A percentile compares a stretch with the other conserved stretches of the same genome.
These are phyloP conservation scores for Xylophagus ater DNA, from an alignment of 2,888 invertebrate genomes.

Conservation along the genomic window DNA sequence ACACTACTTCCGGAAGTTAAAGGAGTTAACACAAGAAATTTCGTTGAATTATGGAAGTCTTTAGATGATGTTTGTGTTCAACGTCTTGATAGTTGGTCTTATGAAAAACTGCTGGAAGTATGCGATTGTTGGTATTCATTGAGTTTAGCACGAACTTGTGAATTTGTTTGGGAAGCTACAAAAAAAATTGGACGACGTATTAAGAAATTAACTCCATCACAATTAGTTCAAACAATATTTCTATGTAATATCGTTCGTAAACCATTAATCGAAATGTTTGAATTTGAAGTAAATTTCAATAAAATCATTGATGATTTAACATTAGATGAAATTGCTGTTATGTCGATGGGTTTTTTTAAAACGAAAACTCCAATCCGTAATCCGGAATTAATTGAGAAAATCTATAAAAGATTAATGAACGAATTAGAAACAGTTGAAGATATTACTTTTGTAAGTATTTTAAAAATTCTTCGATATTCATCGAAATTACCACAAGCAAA, in stretches of 20 bases:
- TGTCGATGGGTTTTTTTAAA: slow-evolving; percentile 70
- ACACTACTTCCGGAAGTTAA: slow-evolving; percentile 43
- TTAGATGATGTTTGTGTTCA: slow-evolving; percentile 53
- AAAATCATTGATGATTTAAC: slow-evolving; percentile 45
- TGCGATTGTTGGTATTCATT: slow-evolving; percentile 54
- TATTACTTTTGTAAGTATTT: slow-evolving; percentile 52
- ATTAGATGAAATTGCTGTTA: slow-evolving; percentile 56
- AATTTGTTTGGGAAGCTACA: slow-evolving; percentile 45
- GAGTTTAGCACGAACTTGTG: slow-evolving; percentile 43
- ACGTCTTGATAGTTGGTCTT: slow-evolving; percentile 42
- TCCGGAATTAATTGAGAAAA: slow-evolving; percentile 39
- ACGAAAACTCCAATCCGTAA: slow-evolving; percentile 52
- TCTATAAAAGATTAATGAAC: slow-evolving; percentile 44
- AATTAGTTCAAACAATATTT: slow-evolving; percentile 58
- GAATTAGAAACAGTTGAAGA: slow-evolving; percentile 48
- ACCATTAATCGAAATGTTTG: slow-evolving; percentile 48
- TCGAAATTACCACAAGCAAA: slow-evolving; percentile 37
- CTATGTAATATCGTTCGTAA: slow-evolving; percentile 50
- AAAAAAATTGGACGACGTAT: slow-evolving; percentile 47
- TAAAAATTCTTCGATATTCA: slow-evolving; percentile 49
- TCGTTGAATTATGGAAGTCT: slow-evolving; percentile 52
- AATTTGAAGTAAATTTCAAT: slow-evolving; percentile 49
- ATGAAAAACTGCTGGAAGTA: slow-evolving; percentile 45
- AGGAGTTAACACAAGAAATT: slow-evolving; percentile 46
- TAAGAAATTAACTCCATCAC: slow-evolving; percentile 46